Evolutionary conservation across 2,888 invertebrate genomes (phyloP), one percentile per base, ranked within the genome.

Genomic region (Cyclophora punctaria): DNA sequence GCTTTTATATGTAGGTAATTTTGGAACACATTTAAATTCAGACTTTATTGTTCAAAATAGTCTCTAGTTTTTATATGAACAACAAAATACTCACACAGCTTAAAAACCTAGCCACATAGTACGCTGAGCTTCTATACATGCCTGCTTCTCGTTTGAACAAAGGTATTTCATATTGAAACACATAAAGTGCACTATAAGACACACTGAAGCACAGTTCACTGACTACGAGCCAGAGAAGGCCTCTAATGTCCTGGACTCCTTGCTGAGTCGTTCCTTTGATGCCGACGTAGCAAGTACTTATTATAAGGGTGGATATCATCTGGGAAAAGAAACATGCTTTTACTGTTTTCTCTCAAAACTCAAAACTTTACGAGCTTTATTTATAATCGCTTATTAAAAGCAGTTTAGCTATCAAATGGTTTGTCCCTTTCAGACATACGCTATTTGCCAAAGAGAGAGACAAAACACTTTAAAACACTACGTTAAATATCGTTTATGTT

Each of bases 171-270:
- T 60, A 52, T 7, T 84, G 78, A 48, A 90, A 84, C 4, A 79
- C 77, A 47, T 81, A 87, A 41, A 90, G 67, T 0, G 89, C 83
- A 7, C 76, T 76, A 62, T 90, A 90, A 1, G 90, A 78, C 3
- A 86, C 54, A 0, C 78, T 76, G 64, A 89, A 90, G 44, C 80
- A 76, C 0, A 89, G 75, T 55, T 90, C 90, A n/a, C 89, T 83
- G 48, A 80, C 83, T 50, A 88, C 67, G 43, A 90, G 66, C 83
- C 90, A 90, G 5, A 90, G 75, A 41, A 87, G 78, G 0, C 90
- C 90, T 7, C 84, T 68, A 3, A 85, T 62, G 54, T 86, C 82
- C 57, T 89, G 89, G 2, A 90, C 72, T 0, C 90, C 90, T 0
- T 71, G 68, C 58, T 90, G 90, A 0, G 82, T 88, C 1, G 73